Conservation (phyloP, 1,140 invertebrate genomes). For the Pentalonia nigronervosa region DNA sequence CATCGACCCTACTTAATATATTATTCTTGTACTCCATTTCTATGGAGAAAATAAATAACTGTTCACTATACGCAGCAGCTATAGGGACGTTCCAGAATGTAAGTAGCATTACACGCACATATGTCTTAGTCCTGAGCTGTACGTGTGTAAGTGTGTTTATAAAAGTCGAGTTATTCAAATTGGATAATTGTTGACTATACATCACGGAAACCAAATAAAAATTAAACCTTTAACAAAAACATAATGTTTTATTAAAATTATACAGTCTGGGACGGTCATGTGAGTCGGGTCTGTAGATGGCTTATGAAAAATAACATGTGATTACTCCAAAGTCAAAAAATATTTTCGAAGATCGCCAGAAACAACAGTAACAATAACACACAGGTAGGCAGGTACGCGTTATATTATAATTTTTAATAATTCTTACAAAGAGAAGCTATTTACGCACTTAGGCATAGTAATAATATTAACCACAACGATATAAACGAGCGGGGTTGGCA, state of each 20-base stretch:
- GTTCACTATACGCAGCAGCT: neutral
- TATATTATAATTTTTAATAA: neutral
- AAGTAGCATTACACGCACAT: neutral
- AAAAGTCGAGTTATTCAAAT: conserved; percentile 2
- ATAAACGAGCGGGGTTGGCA: conserved; percentile 20
- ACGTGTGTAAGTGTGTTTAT: conserved; percentile 22
- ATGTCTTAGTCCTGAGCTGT: neutral
- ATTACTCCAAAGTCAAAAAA: conserved; percentile 27
- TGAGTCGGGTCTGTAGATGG: too few relatives aligned
- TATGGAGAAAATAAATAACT: neutral
- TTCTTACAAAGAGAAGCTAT: neutral
- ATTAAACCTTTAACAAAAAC: neutral
- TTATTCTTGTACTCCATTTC: neutral
- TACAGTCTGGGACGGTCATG: neutral
- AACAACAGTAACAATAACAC: neutral
- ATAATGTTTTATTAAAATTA: conserved; percentile 13
- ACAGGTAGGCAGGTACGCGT: neutral
- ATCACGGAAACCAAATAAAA: neutral
- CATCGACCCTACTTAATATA: neutral
- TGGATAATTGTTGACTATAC: neutral
- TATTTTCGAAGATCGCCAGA: conserved; percentile 1
- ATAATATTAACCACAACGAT: conserved; percentile 42
- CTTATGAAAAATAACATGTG: conserved; percentile 40
- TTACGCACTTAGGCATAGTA: conserved; percentile 20
- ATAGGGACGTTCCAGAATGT: neutral